Conservation (phyloP, 2,888 invertebrate genomes). For the Callosobruchus maculatus region DNA sequence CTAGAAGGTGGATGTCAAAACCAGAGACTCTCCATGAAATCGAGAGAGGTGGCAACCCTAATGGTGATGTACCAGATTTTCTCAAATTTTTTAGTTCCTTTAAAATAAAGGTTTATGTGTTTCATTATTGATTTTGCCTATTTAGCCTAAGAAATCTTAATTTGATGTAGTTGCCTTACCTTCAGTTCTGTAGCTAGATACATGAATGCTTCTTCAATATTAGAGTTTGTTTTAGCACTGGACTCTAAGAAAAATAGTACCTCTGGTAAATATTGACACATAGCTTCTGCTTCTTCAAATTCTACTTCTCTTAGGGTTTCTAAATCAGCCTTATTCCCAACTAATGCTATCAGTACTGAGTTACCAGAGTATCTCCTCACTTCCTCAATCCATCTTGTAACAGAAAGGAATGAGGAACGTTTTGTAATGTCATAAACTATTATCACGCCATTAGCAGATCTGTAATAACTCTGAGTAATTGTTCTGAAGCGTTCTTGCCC, state of each 20-base stretch:
- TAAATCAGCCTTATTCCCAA: slow-evolving; percentile 90
- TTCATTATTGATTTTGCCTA: too few relatives aligned
- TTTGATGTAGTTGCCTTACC: slow-evolving; percentile 47
- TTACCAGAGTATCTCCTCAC: slow-evolving; percentile 90
- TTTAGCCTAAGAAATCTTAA: too few relatives aligned
- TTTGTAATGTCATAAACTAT: slow-evolving; percentile 97
- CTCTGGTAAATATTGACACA: slow-evolving; percentile 83
- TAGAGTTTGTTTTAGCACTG: slow-evolving; percentile 87
- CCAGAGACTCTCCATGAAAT: too few relatives aligned
- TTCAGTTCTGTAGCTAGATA: slow-evolving; percentile 84
- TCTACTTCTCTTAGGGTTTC: slow-evolving; percentile 79
- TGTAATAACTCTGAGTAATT: slow-evolving; percentile 95
- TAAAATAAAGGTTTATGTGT: too few relatives aligned
- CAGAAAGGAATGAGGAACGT: slow-evolving; percentile 82
- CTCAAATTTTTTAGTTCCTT: too few relatives aligned
- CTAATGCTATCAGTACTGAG: slow-evolving; percentile 83
- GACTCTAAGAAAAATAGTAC: slow-evolving; percentile 84
- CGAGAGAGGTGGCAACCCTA: too few relatives aligned
- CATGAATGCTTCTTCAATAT: slow-evolving; percentile 85
- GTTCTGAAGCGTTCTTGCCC: slow-evolving; percentile 95
- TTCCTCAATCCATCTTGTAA: slow-evolving; percentile 95
- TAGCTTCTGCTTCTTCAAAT: slow-evolving; percentile 79
- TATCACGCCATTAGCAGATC: slow-evolving; percentile 95
- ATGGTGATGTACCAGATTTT: too few relatives aligned
- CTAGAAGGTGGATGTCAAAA: too few relatives aligned